These are phyloP conservation scores for Chaetodon trifascialis DNA, from an alignment of 2,113 vertebrate genomes.

Conservation along the genomic window DNA sequence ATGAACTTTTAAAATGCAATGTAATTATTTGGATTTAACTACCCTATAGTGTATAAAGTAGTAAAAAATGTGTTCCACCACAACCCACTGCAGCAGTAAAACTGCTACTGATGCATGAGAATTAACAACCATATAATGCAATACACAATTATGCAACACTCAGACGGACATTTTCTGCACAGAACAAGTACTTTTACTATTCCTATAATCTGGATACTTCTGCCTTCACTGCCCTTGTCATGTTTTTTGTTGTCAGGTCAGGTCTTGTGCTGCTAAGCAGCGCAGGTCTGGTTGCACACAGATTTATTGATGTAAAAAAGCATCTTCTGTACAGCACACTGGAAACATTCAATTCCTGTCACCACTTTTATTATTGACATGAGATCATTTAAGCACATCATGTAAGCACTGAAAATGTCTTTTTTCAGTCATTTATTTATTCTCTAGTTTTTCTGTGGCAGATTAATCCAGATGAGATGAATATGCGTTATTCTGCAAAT, in stretches of 20 bases:
- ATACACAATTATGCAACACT: background rate
- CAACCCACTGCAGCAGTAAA: background rate
- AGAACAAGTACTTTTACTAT: background rate
- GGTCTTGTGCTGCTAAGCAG: background rate
- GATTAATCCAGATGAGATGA: background rate
- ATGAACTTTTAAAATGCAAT: background rate
- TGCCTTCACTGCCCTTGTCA: background rate
- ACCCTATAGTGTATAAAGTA: background rate
- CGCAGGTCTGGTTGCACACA: background rate
- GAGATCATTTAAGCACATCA: background rate
- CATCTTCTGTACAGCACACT: background rate
- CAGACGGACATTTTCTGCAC: background rate
- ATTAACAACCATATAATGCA: background rate
- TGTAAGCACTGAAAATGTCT: background rate
- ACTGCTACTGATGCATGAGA: background rate
- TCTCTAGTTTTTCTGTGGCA: background rate
- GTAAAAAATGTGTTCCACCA: background rate
- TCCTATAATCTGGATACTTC: background rate
- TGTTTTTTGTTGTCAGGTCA: background rate
- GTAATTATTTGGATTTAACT: background rate
- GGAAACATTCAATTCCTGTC: background rate
- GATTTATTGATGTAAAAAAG: conserved; percentile 1
- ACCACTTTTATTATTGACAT: background rate
- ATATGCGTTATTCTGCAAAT: background rate
- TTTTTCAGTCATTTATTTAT: background rate